Conservation (phyloP, 2,888 invertebrate species). For the Dicyrtomina minuta region DNA sequence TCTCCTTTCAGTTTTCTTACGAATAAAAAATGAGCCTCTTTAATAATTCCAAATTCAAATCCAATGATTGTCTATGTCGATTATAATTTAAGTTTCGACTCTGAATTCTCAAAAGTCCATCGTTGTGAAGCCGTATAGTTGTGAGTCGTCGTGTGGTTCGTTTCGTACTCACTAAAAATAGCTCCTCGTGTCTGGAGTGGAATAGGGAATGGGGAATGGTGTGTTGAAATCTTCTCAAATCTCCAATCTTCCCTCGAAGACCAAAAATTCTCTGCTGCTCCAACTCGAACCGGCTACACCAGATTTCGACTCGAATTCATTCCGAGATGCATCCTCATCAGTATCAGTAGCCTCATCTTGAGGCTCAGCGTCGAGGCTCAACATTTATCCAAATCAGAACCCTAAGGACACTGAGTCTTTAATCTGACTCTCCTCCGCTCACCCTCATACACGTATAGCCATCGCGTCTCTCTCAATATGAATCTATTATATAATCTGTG, state of each 20-base stretch:
- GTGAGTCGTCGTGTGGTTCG: no score
- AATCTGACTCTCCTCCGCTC: conserved; percentile 1
- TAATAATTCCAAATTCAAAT: background rate
- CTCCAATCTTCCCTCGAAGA: no score
- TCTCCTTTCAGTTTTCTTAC: background rate
- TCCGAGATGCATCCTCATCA: no score
- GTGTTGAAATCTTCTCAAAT: no score
- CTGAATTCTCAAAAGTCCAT: background rate
- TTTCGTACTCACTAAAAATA: conserved; percentile 36
- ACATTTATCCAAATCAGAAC: conserved; percentile 4
- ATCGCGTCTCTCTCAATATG: background rate
- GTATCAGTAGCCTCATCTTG: background rate
- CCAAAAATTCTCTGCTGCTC: background rate
- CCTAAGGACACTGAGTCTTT: conserved; percentile 20
- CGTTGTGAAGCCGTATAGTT: no score
- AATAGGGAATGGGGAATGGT: background rate
- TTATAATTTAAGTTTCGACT: background rate
- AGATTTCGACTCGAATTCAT: conserved; percentile 36
- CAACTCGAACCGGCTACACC: conserved; percentile 40
- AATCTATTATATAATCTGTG: background rate
- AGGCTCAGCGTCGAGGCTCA: conserved; percentile 10
- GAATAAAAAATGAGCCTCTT: conserved; percentile 14
- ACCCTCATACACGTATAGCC: background rate
- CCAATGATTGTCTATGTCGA: background rate
- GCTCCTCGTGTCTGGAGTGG: conserved; percentile 20